A percentile compares a stretch with the other conserved stretches of the same genome.
Conservation (phyloP, 2,888 invertebrate genomes). For the Leptogaster cylindrica region DNA sequence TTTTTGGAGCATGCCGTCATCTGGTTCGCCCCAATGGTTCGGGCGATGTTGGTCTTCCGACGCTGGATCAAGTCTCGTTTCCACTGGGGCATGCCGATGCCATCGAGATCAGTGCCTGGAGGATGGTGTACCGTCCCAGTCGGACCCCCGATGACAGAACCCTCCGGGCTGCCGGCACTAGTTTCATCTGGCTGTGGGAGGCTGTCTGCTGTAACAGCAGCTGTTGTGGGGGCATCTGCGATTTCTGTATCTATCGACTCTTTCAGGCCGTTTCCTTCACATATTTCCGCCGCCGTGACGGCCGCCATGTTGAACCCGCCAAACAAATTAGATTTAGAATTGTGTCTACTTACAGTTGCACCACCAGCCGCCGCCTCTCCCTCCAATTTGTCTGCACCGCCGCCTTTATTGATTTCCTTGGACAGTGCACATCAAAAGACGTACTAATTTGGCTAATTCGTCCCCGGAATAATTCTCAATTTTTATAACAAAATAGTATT, state of each 20-base stretch:
- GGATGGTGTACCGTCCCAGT: too few relatives aligned
- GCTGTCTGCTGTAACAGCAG: background rate
- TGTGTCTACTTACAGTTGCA: background rate
- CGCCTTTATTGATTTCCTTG: slow-evolving; percentile 12
- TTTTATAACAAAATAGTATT: background rate
- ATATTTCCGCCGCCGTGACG: slow-evolving; percentile 17
- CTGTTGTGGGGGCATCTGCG: background rate
- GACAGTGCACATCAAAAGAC: background rate
- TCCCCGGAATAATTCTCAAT: background rate
- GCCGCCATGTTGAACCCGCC: slow-evolving; percentile 37
- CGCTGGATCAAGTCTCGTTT: slow-evolving; percentile 82
- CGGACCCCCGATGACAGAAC: too few relatives aligned
- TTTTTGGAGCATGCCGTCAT: slow-evolving; percentile 1
- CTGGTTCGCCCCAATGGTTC: slow-evolving; percentile 52
- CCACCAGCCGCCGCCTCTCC: too few relatives aligned
- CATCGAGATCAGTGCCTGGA: background rate
- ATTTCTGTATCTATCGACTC: background rate
- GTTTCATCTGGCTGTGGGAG: background rate
- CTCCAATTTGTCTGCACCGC: too few relatives aligned
- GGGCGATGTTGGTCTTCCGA: slow-evolving; percentile 62
- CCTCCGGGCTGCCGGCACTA: background rate
- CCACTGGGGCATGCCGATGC: slow-evolving; percentile 76
- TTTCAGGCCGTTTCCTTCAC: slow-evolving; percentile 8
- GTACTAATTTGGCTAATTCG: background rate
- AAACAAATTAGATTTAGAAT: slow-evolving; percentile 38